Conservation (phyloP, 2,888 invertebrate genomes). For the Auanema sp. region DNA sequence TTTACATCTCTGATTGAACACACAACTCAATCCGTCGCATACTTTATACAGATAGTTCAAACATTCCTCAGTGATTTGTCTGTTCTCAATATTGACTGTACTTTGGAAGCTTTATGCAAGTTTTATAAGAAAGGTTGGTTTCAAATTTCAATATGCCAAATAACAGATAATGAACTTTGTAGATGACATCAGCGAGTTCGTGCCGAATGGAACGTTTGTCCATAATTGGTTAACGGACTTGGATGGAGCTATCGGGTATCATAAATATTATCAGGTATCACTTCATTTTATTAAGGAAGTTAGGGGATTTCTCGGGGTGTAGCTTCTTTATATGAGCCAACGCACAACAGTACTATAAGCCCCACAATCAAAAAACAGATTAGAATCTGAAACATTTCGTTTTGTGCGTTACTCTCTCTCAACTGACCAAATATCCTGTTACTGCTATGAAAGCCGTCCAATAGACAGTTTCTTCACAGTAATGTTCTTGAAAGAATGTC, state of each 20-base stretch:
- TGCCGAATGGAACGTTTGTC: too few relatives aligned
- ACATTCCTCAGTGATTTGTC: too few relatives aligned
- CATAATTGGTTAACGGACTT: too few relatives aligned
- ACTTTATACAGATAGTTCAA: too few relatives aligned
- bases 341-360: conserved; percentile 39
- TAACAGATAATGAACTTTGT: too few relatives aligned
- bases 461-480: conserved; percentile 48
- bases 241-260: conserved; percentile 8
- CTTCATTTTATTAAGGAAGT: conserved; percentile 14
- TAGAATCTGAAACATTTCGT: conserved; percentile 28
- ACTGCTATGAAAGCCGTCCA: conserved; percentile 43
- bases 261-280: conserved; percentile 8
- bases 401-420: neutral
- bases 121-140: too few relatives aligned
- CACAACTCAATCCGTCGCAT: too few relatives aligned
- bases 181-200: too few relatives aligned
- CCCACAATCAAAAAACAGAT: conserved; percentile 41
- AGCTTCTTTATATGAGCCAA: conserved; percentile 39
- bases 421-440: conserved; percentile 31
- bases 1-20: too few relatives aligned
- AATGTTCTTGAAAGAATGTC: conserved; percentile 47
- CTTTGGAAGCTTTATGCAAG: too few relatives aligned
- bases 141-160: too few relatives aligned
- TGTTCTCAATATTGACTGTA: too few relatives aligned
- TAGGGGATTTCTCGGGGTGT: neutral